Conservation (phyloP, 1,140 invertebrate species). For the Galleria mellonella region DNA sequence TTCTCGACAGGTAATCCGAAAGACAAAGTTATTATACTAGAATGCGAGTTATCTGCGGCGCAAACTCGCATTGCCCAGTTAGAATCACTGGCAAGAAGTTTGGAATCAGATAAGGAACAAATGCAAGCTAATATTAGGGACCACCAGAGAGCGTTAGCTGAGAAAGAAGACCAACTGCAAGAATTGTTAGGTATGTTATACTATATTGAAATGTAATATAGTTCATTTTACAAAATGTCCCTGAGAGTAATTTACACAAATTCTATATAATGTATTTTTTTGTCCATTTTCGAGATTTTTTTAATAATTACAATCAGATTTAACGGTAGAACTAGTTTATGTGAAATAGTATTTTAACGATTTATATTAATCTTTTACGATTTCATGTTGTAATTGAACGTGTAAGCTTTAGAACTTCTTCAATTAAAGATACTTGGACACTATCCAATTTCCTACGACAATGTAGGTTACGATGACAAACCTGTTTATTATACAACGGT, state of each 20-base stretch:
- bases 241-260: no score
- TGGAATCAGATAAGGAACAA: conserved; percentile 41
- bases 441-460: conserved; percentile 33
- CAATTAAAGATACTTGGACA: conserved; percentile 25
- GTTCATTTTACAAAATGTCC: no score
- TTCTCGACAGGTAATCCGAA: conserved; percentile 42
- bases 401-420: no score
- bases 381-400: no score
- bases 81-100: conserved; percentile 52
- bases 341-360: no score
- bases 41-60: conserved; percentile 46
- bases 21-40: conserved; percentile 51
- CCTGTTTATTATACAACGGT: conserved; percentile 15
- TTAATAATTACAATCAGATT: no score
- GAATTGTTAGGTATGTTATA: conserved; percentile 41
- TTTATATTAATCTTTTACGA: no score
- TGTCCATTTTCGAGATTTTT: no score
- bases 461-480: conserved; percentile 26
- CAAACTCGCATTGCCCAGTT: conserved; percentile 41
- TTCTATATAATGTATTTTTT: no score
- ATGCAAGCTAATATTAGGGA: conserved; percentile 66
- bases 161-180: conserved; percentile 46
- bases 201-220: no score
- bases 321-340: no score
- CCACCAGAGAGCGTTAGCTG: conserved; percentile 28